Evolutionary conservation across 2,113 vertebrate species (phyloP).

Genomic region (Erpornis zantholeuca): DNA sequence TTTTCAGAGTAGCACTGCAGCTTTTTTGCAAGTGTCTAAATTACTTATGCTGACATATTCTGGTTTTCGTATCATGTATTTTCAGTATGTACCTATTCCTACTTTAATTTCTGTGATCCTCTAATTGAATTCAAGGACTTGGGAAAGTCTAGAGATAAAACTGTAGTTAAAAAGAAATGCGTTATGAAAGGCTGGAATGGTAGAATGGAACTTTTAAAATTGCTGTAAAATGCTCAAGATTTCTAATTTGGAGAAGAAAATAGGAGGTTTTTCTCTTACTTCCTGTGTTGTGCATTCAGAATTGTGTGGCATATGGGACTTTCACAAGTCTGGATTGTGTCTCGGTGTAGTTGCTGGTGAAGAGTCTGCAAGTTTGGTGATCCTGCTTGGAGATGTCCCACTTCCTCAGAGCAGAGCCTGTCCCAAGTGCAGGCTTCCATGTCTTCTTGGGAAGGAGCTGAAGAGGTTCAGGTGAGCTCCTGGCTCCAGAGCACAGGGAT

Average conservation of each 20-base stretch:
- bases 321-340: neutral
- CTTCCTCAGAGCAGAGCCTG: neutral
- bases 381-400: neutral
- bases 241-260: neutral
- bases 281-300: neutral
- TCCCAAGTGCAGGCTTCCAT: accelerated
- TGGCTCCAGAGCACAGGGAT: neutral
- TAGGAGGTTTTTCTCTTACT: neutral
- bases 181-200: neutral
- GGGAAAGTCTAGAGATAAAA: neutral
- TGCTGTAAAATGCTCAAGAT: neutral
- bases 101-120: neutral
- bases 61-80: neutral
- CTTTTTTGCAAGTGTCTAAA: conserved; percentile 20
- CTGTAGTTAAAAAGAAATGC: neutral
- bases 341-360: neutral
- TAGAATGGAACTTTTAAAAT: neutral
- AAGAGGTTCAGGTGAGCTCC: neutral
- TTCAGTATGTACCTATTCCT: neutral
- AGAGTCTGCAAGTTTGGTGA: neutral
- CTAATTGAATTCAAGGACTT: conserved; percentile 9
- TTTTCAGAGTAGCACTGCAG: neutral
- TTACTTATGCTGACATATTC: neutral
- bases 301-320: neutral
- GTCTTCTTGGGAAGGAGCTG: neutral